These are phyloP conservation scores for Oryzias javanicus DNA, from an alignment of 2,113 vertebrate species.

Conservation along the genomic window DNA sequence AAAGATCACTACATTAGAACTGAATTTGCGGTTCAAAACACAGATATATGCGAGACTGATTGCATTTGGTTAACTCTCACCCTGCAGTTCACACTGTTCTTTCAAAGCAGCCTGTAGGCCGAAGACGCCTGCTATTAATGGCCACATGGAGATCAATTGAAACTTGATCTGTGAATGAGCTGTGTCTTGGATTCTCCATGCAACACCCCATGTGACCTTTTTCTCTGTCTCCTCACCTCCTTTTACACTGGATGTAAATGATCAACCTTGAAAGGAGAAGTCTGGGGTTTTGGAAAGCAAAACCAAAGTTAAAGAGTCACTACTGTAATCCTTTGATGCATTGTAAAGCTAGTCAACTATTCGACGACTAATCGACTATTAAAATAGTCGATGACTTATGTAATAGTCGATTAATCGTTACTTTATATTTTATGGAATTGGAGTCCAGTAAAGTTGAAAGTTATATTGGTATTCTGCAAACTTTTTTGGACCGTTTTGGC, in stretches of 20 bases:
- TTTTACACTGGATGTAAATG: constrained; percentile 6
- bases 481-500: too few species aligned
- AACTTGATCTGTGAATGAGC: constrained; percentile 55
- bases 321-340: background rate
- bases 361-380: too few species aligned
- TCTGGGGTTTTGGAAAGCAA: constrained; percentile 13
- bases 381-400: too few species aligned
- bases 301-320: constrained; percentile 39
- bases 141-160: constrained; percentile 59
- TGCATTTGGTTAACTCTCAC: constrained; percentile 35
- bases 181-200: constrained; percentile 20
- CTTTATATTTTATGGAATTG: too few species aligned
- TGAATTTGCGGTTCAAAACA: constrained; percentile 41
- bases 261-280: constrained; percentile 20
- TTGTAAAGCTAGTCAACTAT: too few species aligned
- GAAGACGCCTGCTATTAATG: constrained; percentile 38
- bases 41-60: constrained; percentile 39
- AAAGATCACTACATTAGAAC: constrained; percentile 41
- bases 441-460: too few species aligned
- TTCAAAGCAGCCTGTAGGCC: constrained; percentile 55
- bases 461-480: too few species aligned
- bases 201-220: constrained; percentile 10
- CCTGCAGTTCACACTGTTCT: constrained; percentile 34
- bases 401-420: too few species aligned
- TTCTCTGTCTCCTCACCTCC: constrained; percentile 11